Evolutionary conservation across 2,113 vertebrate genomes (phyloP).

Genomic region (Daboia siamensis): DNA sequence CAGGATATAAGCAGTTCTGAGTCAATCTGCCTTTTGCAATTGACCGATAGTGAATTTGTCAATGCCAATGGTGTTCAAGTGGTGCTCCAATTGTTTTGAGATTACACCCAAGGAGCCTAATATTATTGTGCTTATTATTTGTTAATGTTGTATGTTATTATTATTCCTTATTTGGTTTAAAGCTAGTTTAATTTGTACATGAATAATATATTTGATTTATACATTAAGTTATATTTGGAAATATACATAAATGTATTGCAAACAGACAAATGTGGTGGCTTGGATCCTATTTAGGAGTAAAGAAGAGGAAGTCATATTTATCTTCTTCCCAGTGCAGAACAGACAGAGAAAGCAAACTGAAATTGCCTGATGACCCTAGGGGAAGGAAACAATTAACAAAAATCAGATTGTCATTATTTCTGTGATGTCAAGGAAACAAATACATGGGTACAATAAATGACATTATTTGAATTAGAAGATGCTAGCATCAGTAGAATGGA

Average conservation of each 20-base stretch:
- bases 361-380: neutral
- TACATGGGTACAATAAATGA: neutral
- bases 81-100: neutral
- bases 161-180: neutral
- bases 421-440: neutral
- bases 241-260: neutral
- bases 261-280: neutral
- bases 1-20: no score
- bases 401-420: neutral
- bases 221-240: neutral
- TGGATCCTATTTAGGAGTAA: neutral
- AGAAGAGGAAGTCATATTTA: neutral
- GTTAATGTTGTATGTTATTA: neutral
- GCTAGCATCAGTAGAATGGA: neutral
- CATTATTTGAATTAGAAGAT: neutral
- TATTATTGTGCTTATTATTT: neutral
- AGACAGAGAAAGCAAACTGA: neutral
- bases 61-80: neutral
- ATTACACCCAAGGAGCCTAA: neutral
- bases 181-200: neutral
- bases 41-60: neutral
- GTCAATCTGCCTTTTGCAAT: no score
- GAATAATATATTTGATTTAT: neutral
- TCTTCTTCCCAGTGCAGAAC: neutral
- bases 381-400: neutral